These are phyloP conservation scores for Leptinotarsa peninsularis DNA, from an alignment of 2,888 invertebrate species.

Conservation along the genomic window DNA sequence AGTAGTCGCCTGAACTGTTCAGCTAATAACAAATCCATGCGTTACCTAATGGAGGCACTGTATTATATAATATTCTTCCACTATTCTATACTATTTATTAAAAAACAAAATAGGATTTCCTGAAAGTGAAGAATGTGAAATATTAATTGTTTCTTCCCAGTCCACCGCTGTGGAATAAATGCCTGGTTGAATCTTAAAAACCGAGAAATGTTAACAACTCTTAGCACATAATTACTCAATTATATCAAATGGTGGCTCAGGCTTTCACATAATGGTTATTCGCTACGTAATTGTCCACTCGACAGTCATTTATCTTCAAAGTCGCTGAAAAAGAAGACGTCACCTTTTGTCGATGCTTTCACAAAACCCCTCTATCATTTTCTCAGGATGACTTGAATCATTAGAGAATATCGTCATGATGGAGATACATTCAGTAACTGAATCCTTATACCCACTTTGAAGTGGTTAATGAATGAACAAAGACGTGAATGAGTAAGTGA, in stretches of 20 bases:
- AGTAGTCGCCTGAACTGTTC: no score
- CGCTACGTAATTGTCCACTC: slow-evolving; percentile 19
- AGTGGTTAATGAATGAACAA: no score
- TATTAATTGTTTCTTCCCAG: neutral
- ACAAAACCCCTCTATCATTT: slow-evolving; percentile 8
- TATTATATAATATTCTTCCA: no score
- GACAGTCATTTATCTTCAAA: slow-evolving; percentile 14
- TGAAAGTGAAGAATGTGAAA: neutral
- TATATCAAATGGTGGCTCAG: slow-evolving; percentile 19
- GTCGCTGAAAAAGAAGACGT: slow-evolving; percentile 13
- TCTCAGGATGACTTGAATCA: neutral
- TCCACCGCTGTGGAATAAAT: neutral
- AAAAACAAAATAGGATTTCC: neutral
- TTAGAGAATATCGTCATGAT: neutral
- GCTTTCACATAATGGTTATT: slow-evolving; percentile 20
- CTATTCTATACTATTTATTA: no score
- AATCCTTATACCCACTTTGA: neutral
- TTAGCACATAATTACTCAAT: slow-evolving; percentile 15
- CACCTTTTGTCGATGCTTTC: slow-evolving; percentile 15
- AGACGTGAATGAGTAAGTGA: no score
- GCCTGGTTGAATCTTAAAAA: slow-evolving; percentile 9
- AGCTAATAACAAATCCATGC: no score
- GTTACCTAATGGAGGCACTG: no score
- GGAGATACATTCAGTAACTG: neutral
- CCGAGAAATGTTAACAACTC: slow-evolving; percentile 19